A percentile compares a stretch with the other conserved stretches of the same genome.
Conservation (phyloP, 2,113 vertebrate species). For the Orycteropus afer region DNA sequence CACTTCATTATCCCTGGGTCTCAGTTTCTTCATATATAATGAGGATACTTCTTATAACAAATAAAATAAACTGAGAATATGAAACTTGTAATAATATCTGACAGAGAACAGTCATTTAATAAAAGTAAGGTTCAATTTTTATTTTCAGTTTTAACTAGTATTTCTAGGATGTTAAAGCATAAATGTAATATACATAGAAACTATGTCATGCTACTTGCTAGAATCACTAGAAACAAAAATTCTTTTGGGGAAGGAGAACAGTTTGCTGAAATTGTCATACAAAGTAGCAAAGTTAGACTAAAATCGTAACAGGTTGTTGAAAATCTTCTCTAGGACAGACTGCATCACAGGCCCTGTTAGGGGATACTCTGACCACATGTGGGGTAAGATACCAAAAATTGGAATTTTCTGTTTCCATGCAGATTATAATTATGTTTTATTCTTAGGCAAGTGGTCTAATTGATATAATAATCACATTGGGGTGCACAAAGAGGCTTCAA, state of each 20-base stretch:
- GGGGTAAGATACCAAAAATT: neutral
- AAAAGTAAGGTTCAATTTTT: too few relatives aligned
- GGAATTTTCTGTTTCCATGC: neutral
- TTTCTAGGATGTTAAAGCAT: neutral
- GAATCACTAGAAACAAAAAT: constrained; percentile 26
- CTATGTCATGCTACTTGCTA: neutral
- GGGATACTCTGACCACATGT: neutral
- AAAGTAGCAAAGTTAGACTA: neutral
- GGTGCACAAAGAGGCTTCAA: neutral
- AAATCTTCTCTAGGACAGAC: neutral
- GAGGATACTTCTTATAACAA: neutral
- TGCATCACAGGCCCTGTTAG: neutral
- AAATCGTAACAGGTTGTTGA: neutral
- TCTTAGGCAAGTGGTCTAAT: neutral
- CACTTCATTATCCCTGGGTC: neutral
- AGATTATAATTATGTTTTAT: neutral
- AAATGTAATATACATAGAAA: constrained; percentile 22
- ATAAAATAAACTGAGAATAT: constrained; percentile 11
- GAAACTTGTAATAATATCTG: neutral
- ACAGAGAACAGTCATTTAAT: neutral
- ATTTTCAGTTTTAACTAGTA: constrained; percentile 38
- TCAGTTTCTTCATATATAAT: neutral
- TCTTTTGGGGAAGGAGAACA: neutral
- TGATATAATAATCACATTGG: neutral
- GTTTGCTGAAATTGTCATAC: neutral